Percentiles rank a stretch among this genome's conserved stretches.
phyloP scores from a whole-genome alignment of 2,888 invertebrate species.

The Rhagium mordax region DNA sequence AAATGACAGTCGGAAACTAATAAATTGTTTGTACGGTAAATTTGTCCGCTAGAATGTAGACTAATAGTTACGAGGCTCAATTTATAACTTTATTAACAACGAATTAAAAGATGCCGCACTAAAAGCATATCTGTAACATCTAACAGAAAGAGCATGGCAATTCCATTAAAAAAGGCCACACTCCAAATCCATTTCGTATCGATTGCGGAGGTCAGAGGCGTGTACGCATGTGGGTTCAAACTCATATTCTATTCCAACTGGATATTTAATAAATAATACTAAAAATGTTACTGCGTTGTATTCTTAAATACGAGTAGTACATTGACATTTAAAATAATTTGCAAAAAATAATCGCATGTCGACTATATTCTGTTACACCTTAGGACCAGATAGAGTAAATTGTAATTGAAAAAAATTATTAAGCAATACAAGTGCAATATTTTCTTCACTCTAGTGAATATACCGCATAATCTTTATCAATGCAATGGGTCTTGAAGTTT shows the following conservation, averaged over 20 bases:
- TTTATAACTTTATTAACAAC: slow-evolving; percentile 23
- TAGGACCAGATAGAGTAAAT: no score
- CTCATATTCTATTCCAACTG: slow-evolving; percentile 13
- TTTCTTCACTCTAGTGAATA: no score
- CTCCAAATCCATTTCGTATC: slow-evolving; percentile 41
- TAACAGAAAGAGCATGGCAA: slow-evolving; percentile 32
- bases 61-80: not conserved
- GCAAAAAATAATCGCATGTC: no score
- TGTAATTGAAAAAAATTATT: no score
- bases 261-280: slow-evolving; percentile 10
- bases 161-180: slow-evolving; percentile 41
- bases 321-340: no score
- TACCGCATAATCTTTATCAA: no score
- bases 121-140: slow-evolving; percentile 34
- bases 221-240: slow-evolving; percentile 14
- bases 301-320: no score
- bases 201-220: slow-evolving; percentile 39
- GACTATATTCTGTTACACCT: no score
- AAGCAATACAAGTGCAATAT: no score
- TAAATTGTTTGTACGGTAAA: not conserved
- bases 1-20: not conserved
- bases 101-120: slow-evolving; percentile 21
- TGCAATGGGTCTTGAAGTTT: no score
- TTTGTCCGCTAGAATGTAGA: not conserved
- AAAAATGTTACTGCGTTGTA: no score